These are phyloP conservation scores for Lagenorhynchus albirostris DNA, from an alignment of 2,113 vertebrate species.

Conservation along the genomic window DNA sequence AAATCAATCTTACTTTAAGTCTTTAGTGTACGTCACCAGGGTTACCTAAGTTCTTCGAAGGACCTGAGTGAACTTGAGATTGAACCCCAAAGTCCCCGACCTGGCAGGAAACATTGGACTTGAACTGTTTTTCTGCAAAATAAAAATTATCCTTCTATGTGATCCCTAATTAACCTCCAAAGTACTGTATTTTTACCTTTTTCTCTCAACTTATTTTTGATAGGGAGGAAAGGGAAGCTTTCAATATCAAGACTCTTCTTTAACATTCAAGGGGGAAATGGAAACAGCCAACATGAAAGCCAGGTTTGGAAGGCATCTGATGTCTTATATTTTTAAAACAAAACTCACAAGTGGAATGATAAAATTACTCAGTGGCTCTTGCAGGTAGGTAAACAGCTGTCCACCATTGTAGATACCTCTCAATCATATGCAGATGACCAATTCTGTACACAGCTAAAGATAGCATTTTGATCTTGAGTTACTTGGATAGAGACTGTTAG, in stretches of 20 bases:
- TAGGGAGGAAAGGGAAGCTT: not conserved
- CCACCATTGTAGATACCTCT: not conserved
- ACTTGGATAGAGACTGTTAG: not conserved
- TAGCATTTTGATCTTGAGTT: not conserved
- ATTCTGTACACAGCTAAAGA: not conserved
- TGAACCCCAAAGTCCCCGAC: not conserved
- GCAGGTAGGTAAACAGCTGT: not conserved
- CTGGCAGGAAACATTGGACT: not conserved
- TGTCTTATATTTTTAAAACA: not conserved
- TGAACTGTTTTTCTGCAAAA: not conserved
- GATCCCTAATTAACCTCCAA: not conserved
- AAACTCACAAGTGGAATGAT: not conserved
- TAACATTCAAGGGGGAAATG: not conserved
- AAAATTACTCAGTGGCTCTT: not conserved
- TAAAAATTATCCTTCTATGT: not conserved
- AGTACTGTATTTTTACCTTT: not conserved
- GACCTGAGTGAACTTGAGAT: not conserved
- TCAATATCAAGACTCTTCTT: not conserved
- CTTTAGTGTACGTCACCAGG: not conserved
- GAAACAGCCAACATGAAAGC: not conserved
- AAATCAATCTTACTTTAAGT: not conserved
- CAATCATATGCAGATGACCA: not conserved
- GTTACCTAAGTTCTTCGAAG: constrained; percentile 9
- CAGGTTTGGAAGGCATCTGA: not conserved
- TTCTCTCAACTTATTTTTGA: not conserved